phyloP scores from a whole-genome alignment of 1,140 invertebrate genomes.

The Leptinotarsa lineolata region DNA sequence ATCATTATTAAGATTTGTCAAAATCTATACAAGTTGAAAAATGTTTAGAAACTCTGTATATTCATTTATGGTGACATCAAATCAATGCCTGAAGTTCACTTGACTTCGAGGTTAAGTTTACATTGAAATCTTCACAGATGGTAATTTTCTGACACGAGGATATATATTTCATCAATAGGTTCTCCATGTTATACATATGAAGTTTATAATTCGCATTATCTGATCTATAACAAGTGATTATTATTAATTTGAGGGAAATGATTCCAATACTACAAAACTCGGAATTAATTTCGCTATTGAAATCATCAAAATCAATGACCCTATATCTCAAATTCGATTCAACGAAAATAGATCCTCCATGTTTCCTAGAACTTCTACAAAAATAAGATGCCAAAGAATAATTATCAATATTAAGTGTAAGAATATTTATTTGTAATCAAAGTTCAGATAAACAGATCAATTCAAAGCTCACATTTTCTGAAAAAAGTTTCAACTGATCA shows the following conservation, averaged over 20 bases:
- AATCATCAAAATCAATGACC: slow-evolving; percentile 1
- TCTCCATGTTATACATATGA: too few relatives aligned
- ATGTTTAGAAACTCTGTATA: too few relatives aligned
- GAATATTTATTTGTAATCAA: slow-evolving; percentile 68
- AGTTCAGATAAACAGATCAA: slow-evolving; percentile 68
- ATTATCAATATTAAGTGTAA: slow-evolving; percentile 58
- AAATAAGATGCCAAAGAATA: neutral
- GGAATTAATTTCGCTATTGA: neutral
- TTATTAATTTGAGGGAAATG: neutral
- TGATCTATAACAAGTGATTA: neutral
- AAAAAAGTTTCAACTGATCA: slow-evolving; percentile 18
- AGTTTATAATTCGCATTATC: too few relatives aligned
- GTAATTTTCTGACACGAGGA: too few relatives aligned
- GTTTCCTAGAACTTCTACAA: neutral
- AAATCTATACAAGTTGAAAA: too few relatives aligned
- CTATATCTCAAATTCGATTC: neutral
- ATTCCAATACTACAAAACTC: too few relatives aligned
- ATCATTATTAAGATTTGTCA: too few relatives aligned
- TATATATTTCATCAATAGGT: too few relatives aligned
- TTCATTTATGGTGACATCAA: too few relatives aligned
- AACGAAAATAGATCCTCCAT: neutral
- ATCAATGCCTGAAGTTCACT: too few relatives aligned
- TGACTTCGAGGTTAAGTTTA: too few relatives aligned
- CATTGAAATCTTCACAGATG: too few relatives aligned
- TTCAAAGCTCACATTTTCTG: slow-evolving; percentile 49